Base-by-base conservation (phyloP, 2,888 invertebrate species). In the Alviniconcha strummeri region DNA sequence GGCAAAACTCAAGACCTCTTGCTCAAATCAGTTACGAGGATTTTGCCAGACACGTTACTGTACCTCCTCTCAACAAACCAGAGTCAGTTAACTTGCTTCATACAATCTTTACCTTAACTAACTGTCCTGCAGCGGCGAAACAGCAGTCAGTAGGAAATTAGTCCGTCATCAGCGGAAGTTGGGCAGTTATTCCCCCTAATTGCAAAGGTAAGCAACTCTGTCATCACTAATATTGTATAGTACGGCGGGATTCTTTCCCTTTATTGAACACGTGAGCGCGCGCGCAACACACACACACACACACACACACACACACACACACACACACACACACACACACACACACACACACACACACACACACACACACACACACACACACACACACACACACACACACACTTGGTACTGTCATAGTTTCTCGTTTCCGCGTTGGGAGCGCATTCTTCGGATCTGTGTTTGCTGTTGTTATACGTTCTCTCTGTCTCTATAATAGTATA, bases 321-420 rank as follows among this genome's bases (percentile, higher is more conserved):
- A 69, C 69, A 69, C 17, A 69, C 69, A 17, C 17, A 17, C 69
- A 69, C 13, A 69, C 69, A 69, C 69, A 69, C 69, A 69, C 69
- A 69, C 69, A 69, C 69, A 69, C 69, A 69, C 2, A 69, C 69
- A 36, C 36, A 36, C 17, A 64, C 64, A 64, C 64, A 64, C 64
- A 64, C 64, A 64, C 64, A 64, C 64, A 19, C 17, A 69, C 69
- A 69, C 17, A 69, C 69, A 17, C 17, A 17, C 69, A 69, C 13
- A 69, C 69, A 69, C 69, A 69, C 69, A 69, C 69, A 69, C 69
- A 69, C 69, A 69, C 69, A 69, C 2, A 69, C 69, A 36, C 36
- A 36, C 17, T 19, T n/a, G 7, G 17, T 19, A 69, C 69, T n/a
- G n/a, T n/a, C 15, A 15, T 64, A 64, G 64, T 64, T 64, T 64